Evolutionary conservation across 2,113 vertebrate species (phyloP).

Genomic region (Artemisiospiza belli): DNA sequence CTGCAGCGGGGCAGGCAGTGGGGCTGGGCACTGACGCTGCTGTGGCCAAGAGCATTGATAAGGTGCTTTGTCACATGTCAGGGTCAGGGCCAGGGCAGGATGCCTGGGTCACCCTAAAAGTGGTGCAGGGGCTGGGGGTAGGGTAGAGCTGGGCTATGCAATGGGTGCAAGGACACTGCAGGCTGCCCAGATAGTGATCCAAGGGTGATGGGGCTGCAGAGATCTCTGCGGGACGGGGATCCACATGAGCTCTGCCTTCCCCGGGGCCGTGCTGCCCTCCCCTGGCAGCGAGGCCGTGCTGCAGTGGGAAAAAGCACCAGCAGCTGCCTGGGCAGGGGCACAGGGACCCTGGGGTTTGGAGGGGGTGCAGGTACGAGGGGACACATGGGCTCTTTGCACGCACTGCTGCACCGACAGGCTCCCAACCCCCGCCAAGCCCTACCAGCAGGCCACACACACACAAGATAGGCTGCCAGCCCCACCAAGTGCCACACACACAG

Average conservation of each 20-base stretch:
- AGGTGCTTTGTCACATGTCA: background rate
- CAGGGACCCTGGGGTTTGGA: background rate
- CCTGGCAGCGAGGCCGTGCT: background rate
- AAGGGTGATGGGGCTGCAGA: background rate
- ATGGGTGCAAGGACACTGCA: background rate
- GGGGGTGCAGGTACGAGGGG: background rate
- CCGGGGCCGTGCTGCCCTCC: constrained; percentile 15
- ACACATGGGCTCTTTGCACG: background rate
- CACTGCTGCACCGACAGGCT: background rate
- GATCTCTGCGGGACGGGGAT: background rate
- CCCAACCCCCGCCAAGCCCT: background rate
- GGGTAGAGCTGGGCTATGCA: too few relatives aligned
- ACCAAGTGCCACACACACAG: background rate
- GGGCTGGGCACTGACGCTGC: background rate
- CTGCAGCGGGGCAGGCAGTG: background rate
- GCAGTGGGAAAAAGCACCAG: background rate
- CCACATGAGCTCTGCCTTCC: background rate
- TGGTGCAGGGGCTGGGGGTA: background rate
- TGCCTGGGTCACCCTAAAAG: background rate
- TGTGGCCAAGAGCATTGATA: accelerated
- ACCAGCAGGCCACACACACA: background rate
- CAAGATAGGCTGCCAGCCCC: background rate
- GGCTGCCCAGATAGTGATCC: background rate
- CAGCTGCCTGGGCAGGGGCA: background rate
- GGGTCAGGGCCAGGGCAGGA: accelerated